Percentiles rank a stretch among this genome's conserved stretches.
These are phyloP conservation scores for Philotrypesis tridentata DNA, from an alignment of 1,140 invertebrate species.

Conservation along the genomic window DNA sequence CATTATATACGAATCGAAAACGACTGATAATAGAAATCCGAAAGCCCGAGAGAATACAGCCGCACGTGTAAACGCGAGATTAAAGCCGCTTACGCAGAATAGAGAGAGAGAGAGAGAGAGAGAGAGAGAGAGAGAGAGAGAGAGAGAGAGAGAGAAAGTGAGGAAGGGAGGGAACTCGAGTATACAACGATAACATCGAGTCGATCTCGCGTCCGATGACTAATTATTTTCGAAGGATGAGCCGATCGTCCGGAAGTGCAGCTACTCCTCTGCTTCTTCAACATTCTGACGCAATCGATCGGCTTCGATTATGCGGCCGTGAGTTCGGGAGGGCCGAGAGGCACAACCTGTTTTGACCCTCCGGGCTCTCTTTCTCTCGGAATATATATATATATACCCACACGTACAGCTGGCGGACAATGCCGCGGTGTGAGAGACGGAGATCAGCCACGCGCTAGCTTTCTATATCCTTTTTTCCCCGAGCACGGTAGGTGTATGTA, in stretches of 20 bases:
- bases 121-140: too few species aligned
- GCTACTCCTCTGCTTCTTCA: neutral
- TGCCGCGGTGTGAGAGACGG: neutral
- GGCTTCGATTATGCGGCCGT: neutral
- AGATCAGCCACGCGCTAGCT: neutral
- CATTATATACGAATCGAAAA: neutral
- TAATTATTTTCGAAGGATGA: neutral
- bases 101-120: too few species aligned
- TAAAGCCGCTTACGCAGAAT: too few species aligned
- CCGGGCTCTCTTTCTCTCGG: neutral
- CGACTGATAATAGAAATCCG: neutral
- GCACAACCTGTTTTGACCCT: conserved; percentile 5
- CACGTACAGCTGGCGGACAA: too few species aligned
- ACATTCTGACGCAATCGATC: neutral
- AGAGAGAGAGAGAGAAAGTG: too few species aligned
- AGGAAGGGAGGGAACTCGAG: too few species aligned
- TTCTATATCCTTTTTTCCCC: conserved; percentile 4
- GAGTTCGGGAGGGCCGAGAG: neutral
- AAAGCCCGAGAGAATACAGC: neutral
- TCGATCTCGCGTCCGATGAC: neutral
- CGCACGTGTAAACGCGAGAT: neutral
- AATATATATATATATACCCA: neutral
- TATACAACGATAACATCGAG: neutral
- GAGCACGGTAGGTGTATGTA: neutral
- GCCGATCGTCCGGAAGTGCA: neutral